A percentile compares a stretch with the other conserved stretches of the same genome.
phyloP scores from a whole-genome alignment of 2,113 vertebrate species.

The Coreoperca whiteheadi region DNA sequence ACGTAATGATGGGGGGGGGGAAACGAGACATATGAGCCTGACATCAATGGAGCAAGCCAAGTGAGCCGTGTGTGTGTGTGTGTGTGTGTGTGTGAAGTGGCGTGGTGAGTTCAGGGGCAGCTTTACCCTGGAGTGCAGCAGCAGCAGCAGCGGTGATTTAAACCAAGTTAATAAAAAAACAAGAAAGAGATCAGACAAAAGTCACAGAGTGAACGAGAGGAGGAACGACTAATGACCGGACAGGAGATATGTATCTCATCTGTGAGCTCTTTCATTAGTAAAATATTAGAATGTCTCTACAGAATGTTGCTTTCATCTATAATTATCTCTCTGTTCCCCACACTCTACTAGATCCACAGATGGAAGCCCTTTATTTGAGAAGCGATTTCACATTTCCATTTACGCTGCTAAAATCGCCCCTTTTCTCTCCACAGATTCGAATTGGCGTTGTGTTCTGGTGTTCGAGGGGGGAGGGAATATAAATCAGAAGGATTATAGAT shows the following conservation, averaged over 20 bases:
- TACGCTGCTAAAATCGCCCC: neutral
- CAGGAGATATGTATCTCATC: slow-evolving; percentile 46
- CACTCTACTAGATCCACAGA: neutral
- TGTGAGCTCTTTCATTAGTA: slow-evolving; percentile 50
- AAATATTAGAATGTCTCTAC: slow-evolving; percentile 47
- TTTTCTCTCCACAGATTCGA: slow-evolving; percentile 3
- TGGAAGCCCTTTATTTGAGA: neutral
- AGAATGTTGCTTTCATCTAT: slow-evolving; percentile 40
- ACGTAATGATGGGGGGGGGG: neutral
- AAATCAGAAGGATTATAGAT: neutral
- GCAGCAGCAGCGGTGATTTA: slow-evolving; percentile 14
- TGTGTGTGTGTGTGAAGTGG: slow-evolving; percentile 6
- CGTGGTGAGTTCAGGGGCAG: slow-evolving; percentile 58
- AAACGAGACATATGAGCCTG: neutral
- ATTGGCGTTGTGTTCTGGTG: neutral
- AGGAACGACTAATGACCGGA: slow-evolving; percentile 35
- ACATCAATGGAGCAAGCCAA: slow-evolving; percentile 22
- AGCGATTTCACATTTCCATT: slow-evolving; percentile 11
- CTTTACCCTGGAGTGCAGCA: slow-evolving; percentile 47
- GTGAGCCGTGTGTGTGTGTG: neutral
- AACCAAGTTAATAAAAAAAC: slow-evolving; percentile 14
- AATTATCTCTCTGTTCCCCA: slow-evolving; percentile 13
- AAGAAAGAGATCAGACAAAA: slow-evolving; percentile 26
- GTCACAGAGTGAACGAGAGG: neutral
- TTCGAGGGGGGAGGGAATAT: neutral